Percentiles rank a stretch among this genome's conserved stretches.
Conservation (phyloP, 2,113 vertebrate species). For the Poecile atricapillus region DNA sequence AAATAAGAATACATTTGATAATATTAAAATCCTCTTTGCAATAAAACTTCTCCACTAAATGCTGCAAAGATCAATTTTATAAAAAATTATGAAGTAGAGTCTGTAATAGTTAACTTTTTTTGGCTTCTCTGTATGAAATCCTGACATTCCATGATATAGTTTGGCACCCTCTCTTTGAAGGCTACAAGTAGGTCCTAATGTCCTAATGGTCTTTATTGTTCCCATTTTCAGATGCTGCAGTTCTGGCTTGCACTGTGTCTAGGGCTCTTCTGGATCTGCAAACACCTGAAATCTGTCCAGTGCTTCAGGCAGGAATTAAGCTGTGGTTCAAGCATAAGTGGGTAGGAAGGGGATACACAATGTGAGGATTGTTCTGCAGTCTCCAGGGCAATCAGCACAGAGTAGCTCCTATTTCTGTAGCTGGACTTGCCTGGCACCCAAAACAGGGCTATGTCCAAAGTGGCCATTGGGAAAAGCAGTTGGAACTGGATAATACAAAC, state of each 20-base stretch:
- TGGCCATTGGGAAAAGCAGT: neutral
- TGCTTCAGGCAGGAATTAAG: neutral
- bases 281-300: neutral
- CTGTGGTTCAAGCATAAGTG: neutral
- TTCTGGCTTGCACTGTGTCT: neutral
- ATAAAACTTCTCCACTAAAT: neutral
- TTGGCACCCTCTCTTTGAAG: neutral
- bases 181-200: neutral
- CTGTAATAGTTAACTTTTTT: neutral
- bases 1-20: neutral
- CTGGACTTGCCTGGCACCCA: neutral
- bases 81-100: neutral
- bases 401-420: neutral
- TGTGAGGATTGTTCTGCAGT: neutral
- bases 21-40: neutral
- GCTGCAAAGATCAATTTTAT: neutral
- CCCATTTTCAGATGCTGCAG: neutral
- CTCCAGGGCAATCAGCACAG: neutral
- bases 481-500: neutral
- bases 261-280: neutral
- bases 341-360: neutral
- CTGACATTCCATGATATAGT: neutral
- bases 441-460: neutral
- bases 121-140: neutral
- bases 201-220: neutral